Percentiles rank a stretch among this genome's conserved stretches.
Conservation (phyloP, 2,797 vertebrate species). For the Acanthurus leucopareius region DNA sequence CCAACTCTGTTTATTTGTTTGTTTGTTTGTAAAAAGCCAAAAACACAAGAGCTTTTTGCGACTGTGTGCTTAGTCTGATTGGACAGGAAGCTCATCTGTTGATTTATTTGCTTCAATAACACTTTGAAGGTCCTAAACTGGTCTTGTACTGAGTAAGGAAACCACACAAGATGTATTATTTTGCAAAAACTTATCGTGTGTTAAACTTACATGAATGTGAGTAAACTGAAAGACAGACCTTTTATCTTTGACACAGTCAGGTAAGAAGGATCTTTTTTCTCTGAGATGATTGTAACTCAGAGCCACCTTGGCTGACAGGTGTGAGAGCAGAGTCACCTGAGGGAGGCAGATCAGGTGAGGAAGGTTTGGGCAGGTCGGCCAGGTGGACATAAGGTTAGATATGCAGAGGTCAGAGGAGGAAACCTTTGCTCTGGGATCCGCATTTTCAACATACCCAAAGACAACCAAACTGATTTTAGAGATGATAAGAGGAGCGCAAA, state of each 20-base stretch:
- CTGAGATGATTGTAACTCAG: conserved; percentile 12
- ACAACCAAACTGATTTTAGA: too few species aligned
- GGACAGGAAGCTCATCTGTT: too few species aligned
- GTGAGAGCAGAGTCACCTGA: conserved; percentile 42
- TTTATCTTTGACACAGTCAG: not conserved
- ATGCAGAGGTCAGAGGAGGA: conserved; percentile 39
- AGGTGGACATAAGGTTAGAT: conserved; percentile 29
- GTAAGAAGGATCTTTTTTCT: conserved; percentile 11
- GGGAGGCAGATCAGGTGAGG: conserved; percentile 41
- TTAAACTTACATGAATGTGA: not conserved
- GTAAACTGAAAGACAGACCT: not conserved
- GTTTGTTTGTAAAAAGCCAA: too few species aligned
- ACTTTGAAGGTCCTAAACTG: too few species aligned
- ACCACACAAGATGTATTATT: too few species aligned
- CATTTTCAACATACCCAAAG: conserved; percentile 43
- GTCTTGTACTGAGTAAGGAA: too few species aligned
- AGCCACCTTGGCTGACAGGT: conserved; percentile 30
- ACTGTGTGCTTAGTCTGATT: too few species aligned
- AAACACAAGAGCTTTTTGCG: too few species aligned
- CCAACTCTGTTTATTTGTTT: too few species aligned
- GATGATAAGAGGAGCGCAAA: too few species aligned
- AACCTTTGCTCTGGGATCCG: conserved; percentile 26
- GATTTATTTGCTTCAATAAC: too few species aligned
- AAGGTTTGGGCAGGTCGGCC: conserved; percentile 25
- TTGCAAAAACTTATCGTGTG: too few species aligned